These are phyloP conservation scores for Chrysolina haemoptera DNA, from an alignment of 2,888 invertebrate genomes.

Conservation along the genomic window DNA sequence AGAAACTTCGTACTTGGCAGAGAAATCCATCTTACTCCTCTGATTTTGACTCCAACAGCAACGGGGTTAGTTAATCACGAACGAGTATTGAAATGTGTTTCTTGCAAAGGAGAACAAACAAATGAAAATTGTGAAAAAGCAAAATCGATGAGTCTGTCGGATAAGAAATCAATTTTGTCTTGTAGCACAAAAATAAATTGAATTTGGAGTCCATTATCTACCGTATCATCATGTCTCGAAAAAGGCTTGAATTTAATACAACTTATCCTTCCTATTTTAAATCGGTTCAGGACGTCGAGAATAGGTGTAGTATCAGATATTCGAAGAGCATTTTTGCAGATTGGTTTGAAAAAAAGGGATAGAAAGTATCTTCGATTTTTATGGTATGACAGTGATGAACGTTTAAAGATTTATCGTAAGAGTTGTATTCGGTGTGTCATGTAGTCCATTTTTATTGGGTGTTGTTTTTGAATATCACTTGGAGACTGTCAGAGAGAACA, in stretches of 20 bases:
- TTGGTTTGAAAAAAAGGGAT: constrained; percentile 28
- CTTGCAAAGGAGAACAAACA: not conserved
- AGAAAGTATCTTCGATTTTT: constrained; percentile 30
- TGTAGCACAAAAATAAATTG: not conserved
- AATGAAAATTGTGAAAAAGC: not conserved
- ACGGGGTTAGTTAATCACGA: no score
- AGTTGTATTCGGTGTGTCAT: constrained; percentile 39
- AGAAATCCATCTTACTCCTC: not conserved
- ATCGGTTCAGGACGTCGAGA: constrained; percentile 34
- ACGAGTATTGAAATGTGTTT: no score
- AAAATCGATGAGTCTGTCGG: not conserved
- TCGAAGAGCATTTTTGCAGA: constrained; percentile 42
- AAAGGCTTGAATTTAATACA: constrained; percentile 44
- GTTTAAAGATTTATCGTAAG: constrained; percentile 27
- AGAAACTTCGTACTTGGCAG: not conserved
- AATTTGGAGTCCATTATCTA: not conserved
- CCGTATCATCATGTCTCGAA: constrained; percentile 32
- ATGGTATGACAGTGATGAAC: constrained; percentile 23
- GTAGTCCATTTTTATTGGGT: constrained; percentile 38
- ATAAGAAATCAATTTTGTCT: not conserved
- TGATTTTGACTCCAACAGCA: not conserved
- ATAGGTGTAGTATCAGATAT: constrained; percentile 30
- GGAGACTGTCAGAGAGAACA: not conserved
- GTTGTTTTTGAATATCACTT: constrained; percentile 37
- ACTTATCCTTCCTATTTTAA: constrained; percentile 39